phyloP scores from a whole-genome alignment of 2,888 invertebrate species.

The Petrolisthes cinctipes region DNA sequence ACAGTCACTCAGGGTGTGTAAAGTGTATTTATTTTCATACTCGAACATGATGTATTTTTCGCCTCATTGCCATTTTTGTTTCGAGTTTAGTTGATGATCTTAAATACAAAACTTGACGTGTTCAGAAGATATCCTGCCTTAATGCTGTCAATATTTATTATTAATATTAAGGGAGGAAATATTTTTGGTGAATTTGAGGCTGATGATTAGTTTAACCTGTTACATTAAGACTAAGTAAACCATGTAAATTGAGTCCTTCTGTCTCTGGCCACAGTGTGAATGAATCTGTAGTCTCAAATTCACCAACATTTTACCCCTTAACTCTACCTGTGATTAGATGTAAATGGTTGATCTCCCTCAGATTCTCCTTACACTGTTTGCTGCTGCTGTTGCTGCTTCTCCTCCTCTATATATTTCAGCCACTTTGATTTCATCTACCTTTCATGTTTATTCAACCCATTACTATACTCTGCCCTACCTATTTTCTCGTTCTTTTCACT shows the following conservation, averaged over 20 bases:
- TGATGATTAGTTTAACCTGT: no score
- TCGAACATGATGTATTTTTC: constrained; percentile 13
- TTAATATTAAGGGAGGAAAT: no score
- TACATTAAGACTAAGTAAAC: no score
- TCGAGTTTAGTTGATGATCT: constrained; percentile 1
- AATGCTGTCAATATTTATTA: constrained; percentile 23
- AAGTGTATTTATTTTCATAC: constrained; percentile 50
- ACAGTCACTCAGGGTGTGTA: constrained; percentile 41
- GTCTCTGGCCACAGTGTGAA: no score
- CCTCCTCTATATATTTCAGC: background rate
- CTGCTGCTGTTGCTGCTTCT: background rate
- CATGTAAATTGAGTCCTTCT: no score
- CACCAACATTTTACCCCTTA: no score
- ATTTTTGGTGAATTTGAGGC: no score
- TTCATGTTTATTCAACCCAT: background rate
- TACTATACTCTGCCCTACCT: background rate
- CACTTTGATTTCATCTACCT: background rate
- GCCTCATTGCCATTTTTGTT: constrained; percentile 6
- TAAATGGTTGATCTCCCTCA: constrained; percentile 35
- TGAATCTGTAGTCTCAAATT: no score
- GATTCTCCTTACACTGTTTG: constrained; percentile 28
- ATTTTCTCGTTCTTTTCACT: background rate
- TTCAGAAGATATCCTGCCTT: constrained; percentile 19
- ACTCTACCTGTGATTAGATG: constrained; percentile 24
- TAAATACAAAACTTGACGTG: constrained; percentile 5